Percentiles rank a stretch among this genome's conserved stretches.
Conservation (phyloP, 2,888 invertebrate genomes). For the Mesodorylaimus sp. region DNA sequence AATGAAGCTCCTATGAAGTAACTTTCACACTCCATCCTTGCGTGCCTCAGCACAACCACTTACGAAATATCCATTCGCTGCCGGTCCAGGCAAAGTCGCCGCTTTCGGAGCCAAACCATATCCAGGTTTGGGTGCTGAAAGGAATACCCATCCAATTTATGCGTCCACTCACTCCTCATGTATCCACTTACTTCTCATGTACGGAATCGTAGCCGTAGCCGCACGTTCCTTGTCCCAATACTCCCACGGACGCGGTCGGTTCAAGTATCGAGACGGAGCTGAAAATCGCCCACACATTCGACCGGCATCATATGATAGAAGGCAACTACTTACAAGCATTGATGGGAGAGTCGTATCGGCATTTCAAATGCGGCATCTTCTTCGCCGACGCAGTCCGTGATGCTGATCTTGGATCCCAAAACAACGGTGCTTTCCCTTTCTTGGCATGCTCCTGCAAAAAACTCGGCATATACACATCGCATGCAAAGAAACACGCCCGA, state of each 20-base stretch:
- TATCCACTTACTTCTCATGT: slow-evolving; percentile 6
- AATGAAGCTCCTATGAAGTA: slow-evolving; percentile 84
- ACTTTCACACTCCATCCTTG: too few species aligned
- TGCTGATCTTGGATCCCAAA: slow-evolving; percentile 73
- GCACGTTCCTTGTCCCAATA: slow-evolving; percentile 4
- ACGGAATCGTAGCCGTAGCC: slow-evolving; percentile 5
- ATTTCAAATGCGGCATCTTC: slow-evolving; percentile 59
- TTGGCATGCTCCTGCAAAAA: slow-evolving; percentile 6
- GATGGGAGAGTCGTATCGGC: slow-evolving; percentile 73
- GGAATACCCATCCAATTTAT: slow-evolving; percentile 53
- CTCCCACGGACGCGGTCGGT: slow-evolving; percentile 62
- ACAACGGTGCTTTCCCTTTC: slow-evolving; percentile 2
- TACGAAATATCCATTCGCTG: neutral
- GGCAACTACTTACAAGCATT: slow-evolving; percentile 67
- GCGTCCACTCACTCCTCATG: neutral
- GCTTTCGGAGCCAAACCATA: slow-evolving; percentile 40
- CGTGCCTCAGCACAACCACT: too few species aligned
- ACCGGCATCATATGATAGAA: neutral
- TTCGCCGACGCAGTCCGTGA: slow-evolving; percentile 69
- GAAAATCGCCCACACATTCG: slow-evolving; percentile 14
- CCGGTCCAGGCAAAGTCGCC: slow-evolving; percentile 33
- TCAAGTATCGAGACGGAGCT: slow-evolving; percentile 72
- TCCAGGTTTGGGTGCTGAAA: slow-evolving; percentile 80
- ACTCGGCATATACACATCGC: neutral
- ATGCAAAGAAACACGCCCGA: slow-evolving; percentile 46